These are phyloP conservation scores for Oreohelix idahoensis DNA, from an alignment of 1,140 invertebrate genomes.

Conservation along the genomic window DNA sequence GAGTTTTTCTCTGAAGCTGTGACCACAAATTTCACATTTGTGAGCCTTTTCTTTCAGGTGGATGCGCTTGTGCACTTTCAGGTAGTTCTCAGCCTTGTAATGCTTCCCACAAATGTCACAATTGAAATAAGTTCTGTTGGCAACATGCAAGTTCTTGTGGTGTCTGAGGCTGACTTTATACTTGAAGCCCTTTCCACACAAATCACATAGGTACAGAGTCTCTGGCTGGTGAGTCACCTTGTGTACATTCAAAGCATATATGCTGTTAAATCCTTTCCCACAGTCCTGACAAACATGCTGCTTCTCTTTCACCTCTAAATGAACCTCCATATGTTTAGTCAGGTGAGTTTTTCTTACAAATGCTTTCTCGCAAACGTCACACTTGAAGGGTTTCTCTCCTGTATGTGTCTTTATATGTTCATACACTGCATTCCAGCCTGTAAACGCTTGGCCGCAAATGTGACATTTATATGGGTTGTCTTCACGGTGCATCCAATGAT, in stretches of 20 bases:
- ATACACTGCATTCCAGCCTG: not conserved
- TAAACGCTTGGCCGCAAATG: conserved; percentile 12
- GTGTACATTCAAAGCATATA: not conserved
- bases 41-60: not conserved
- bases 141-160: not conserved
- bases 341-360: conserved; percentile 6
- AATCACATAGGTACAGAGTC: not conserved
- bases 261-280: not conserved
- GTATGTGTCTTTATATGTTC: conserved; percentile 33
- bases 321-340: not conserved
- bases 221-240: not conserved
- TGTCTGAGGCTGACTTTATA: not conserved
- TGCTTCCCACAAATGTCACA: not conserved
- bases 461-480: conserved; percentile 27
- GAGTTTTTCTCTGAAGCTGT: not conserved
- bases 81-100: not conserved
- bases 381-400: conserved; percentile 33
- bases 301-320: not conserved
- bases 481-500: conserved; percentile 26
- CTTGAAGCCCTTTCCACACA: not conserved
- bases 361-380: conserved; percentile 17
- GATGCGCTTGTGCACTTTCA: not conserved
- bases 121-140: not conserved
- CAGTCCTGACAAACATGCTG: not conserved
- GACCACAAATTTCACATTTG: not conserved